Conservation (phyloP, 2,888 invertebrate genomes). For the Patella ulyssiponensis region DNA sequence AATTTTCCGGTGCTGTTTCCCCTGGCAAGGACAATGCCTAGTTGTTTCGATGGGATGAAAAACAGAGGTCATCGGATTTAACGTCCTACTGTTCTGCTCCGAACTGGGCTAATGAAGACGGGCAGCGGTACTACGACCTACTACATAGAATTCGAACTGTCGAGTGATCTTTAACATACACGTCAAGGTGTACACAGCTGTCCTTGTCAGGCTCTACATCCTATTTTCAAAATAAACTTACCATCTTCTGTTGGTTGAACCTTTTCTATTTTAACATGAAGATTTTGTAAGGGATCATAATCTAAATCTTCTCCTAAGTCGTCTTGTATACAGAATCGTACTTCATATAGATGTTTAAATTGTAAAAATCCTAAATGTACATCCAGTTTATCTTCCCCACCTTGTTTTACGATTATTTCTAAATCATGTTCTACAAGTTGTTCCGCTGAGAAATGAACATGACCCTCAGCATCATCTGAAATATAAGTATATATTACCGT, state of each 20-base stretch:
- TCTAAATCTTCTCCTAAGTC: slow-evolving; percentile 55
- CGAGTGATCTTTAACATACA: no score
- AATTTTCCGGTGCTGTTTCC: no score
- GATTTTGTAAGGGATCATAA: slow-evolving; percentile 60
- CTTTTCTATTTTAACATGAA: slow-evolving; percentile 52
- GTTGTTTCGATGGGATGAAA: no score
- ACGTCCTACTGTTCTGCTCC: no score
- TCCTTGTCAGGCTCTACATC: no score
- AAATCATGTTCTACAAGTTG: slow-evolving; percentile 58
- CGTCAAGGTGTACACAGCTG: no score
- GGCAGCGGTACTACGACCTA: no score
- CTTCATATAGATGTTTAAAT: slow-evolving; percentile 66
- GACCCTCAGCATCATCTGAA: slow-evolving; percentile 23
- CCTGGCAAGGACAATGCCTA: no score
- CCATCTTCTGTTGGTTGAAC: slow-evolving; percentile 62
- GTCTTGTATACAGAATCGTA: slow-evolving; percentile 59
- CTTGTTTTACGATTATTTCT: slow-evolving; percentile 57
- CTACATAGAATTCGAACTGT: no score
- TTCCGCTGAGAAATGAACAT: slow-evolving; percentile 55
- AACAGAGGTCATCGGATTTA: no score
- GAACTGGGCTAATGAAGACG: no score
- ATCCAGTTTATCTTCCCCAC: slow-evolving; percentile 48
- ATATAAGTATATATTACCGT: neutral
- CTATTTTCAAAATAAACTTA: slow-evolving; percentile 31
- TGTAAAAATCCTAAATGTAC: slow-evolving; percentile 71